A percentile compares a stretch with the other conserved stretches of the same genome.
These are phyloP conservation scores for Trichonephila inaurata DNA, from an alignment of 1,140 invertebrate genomes.

Conservation along the genomic window DNA sequence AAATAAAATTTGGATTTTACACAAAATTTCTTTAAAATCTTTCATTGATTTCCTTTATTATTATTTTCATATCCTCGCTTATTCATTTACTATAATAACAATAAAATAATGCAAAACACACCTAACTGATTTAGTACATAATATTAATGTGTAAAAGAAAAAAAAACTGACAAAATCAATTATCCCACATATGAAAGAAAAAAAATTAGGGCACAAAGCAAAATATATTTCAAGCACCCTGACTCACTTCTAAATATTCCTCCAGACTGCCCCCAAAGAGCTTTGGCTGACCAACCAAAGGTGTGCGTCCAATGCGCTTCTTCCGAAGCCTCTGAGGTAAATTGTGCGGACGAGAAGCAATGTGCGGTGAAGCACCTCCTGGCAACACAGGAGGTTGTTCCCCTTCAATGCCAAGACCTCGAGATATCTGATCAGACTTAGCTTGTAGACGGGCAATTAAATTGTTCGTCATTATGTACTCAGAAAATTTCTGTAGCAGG, in stretches of 20 bases:
- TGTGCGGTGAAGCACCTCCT: conserved; percentile 53
- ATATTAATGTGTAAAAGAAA: too few species aligned
- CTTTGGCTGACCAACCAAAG: conserved; percentile 90
- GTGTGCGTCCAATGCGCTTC: conserved; percentile 87
- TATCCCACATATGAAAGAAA: too few species aligned
- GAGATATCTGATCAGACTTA: conserved; percentile 91
- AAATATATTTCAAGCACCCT: background rate
- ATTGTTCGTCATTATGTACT: conserved; percentile 94
- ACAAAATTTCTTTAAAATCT: too few species aligned
- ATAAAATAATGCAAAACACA: too few species aligned
- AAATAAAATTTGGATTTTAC: too few species aligned
- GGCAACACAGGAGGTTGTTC: conserved; percentile 77
- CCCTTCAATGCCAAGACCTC: conserved; percentile 84
- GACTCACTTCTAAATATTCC: conserved; percentile 88
- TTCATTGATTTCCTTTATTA: too few species aligned
- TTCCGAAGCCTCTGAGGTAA: conserved; percentile 84
- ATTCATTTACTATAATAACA: too few species aligned
- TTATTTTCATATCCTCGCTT: too few species aligned
- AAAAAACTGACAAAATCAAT: too few species aligned
- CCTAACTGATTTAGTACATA: too few species aligned
- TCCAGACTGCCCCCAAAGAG: conserved; percentile 96
- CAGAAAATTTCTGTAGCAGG: conserved; percentile 91
- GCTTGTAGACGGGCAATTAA: conserved; percentile 93
- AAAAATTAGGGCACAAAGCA: background rate
- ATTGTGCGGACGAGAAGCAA: conserved; percentile 73